phyloP scores from a whole-genome alignment of 2,797 vertebrate genomes.

The Chaunax sp. region DNA sequence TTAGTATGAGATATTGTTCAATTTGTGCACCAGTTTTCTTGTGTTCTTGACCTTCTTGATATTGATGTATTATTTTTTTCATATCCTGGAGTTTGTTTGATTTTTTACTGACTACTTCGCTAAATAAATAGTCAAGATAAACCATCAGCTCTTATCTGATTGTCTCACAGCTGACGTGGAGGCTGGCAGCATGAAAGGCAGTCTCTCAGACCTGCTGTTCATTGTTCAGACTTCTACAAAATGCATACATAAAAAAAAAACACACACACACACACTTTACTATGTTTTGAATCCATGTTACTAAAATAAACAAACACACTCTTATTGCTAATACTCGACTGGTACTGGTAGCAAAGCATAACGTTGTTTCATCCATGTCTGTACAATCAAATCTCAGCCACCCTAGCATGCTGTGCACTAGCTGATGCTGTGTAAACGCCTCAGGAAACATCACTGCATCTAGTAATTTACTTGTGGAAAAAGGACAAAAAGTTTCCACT shows the following conservation, averaged over 20 bases:
- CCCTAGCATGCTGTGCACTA: neutral
- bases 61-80: slow-evolving; percentile 12
- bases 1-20: slow-evolving; percentile 28
- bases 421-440: slow-evolving; percentile 8
- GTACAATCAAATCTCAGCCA: slow-evolving; percentile 1
- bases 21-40: slow-evolving; percentile 7
- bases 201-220: slow-evolving; percentile 43
- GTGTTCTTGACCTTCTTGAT: slow-evolving; percentile 24
- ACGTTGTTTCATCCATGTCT: slow-evolving; percentile 2
- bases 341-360: slow-evolving; percentile 1
- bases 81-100: slow-evolving; percentile 2
- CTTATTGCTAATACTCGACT: slow-evolving; percentile 18
- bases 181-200: slow-evolving; percentile 45
- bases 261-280: slow-evolving; percentile 14
- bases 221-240: slow-evolving; percentile 32
- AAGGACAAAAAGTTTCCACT: slow-evolving; percentile 21
- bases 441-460: slow-evolving; percentile 8
- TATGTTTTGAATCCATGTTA: slow-evolving; percentile 24
- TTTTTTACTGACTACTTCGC: slow-evolving; percentile 16
- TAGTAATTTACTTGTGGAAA: neutral
- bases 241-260: neutral
- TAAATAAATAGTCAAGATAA: slow-evolving; percentile 31
- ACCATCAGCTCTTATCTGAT: slow-evolving; percentile 40
- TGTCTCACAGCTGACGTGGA: slow-evolving; percentile 24
- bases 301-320: slow-evolving; percentile 27